phyloP scores from a whole-genome alignment of 2,797 vertebrate species.

The Gymnodraco acuticeps region DNA sequence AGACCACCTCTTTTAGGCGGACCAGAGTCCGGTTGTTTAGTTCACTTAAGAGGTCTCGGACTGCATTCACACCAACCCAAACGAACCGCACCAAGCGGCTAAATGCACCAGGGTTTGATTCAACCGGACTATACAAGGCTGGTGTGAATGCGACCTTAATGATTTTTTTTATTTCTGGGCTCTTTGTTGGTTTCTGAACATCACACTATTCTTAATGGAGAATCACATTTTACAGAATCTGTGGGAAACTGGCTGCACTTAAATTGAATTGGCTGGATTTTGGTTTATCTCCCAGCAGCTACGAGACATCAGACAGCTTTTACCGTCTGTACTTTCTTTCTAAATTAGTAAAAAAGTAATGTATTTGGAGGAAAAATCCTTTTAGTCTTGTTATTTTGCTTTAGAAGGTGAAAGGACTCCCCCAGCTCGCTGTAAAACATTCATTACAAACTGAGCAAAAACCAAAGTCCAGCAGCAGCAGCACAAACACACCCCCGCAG shows the following conservation, averaged over 20 bases:
- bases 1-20: too few species aligned
- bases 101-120: too few species aligned
- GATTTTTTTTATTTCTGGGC: neutral
- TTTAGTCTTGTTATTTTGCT: slow-evolving; percentile 1
- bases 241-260: neutral
- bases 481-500: neutral
- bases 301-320: neutral
- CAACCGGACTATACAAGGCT: too few species aligned
- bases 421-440: slow-evolving; percentile 25
- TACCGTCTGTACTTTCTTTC: neutral
- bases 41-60: too few species aligned
- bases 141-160: too few species aligned
- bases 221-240: neutral
- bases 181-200: too few species aligned
- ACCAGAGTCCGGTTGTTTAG: too few species aligned
- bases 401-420: slow-evolving; percentile 2
- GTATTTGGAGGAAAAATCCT: neutral
- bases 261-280: neutral
- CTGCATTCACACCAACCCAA: too few species aligned
- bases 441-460: slow-evolving; percentile 24
- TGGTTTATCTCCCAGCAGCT: neutral
- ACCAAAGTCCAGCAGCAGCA: slow-evolving; percentile 15
- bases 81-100: too few species aligned
- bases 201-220: neutral
- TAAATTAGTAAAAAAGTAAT: neutral